Evolutionary conservation across 2,113 vertebrate genomes (phyloP).

Genomic region (Oceanodroma tethys): DNA sequence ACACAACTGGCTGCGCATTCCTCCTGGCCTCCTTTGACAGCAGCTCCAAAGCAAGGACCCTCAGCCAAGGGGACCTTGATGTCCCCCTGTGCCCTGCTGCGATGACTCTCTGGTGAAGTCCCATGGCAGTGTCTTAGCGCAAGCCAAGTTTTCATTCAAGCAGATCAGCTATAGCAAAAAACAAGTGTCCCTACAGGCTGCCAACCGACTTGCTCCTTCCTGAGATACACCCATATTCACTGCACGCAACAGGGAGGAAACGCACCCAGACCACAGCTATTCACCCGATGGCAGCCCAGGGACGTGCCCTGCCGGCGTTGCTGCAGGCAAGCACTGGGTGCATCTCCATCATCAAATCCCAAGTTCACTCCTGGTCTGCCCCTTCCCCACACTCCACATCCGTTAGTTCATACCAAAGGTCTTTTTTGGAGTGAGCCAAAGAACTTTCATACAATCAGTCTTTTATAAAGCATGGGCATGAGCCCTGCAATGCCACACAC

Average conservation of each 20-base stretch:
- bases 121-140: neutral
- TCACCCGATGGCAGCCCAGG: neutral
- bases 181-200: neutral
- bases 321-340: neutral
- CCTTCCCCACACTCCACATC: neutral
- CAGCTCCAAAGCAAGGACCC: neutral
- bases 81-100: neutral
- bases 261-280: neutral
- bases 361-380: neutral
- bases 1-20: neutral
- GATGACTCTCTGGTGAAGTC: neutral
- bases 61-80: neutral
- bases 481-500: neutral
- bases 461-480: neutral
- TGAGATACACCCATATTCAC: neutral
- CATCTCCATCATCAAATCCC: neutral
- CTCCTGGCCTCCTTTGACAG: neutral
- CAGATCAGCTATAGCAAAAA: neutral
- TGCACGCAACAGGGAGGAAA: neutral
- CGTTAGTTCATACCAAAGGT: neutral
- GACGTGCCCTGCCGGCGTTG: accelerated
- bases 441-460: neutral
- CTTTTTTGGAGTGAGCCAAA: neutral
- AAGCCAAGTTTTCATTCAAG: neutral
- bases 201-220: neutral